Conservation (phyloP, 2,113 vertebrate species). For the Acanthochromis polyacanthus region DNA sequence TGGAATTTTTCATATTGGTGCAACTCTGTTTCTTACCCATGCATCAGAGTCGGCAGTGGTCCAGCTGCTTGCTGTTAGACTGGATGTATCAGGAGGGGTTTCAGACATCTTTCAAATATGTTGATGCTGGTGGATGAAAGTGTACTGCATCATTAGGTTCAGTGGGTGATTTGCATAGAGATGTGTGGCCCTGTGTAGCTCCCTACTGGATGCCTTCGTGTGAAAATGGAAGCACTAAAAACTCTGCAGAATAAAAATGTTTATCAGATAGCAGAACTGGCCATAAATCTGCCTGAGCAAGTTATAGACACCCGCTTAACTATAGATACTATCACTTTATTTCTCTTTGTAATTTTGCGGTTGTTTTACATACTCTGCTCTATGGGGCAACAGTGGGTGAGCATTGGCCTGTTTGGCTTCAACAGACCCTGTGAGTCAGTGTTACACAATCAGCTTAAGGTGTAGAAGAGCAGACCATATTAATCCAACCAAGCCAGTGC, state of each 20-base stretch:
- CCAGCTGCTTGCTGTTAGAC: not conserved
- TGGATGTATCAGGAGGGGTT: not conserved
- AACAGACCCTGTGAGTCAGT: constrained; percentile 14
- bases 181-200: not conserved
- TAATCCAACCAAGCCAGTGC: constrained; percentile 26
- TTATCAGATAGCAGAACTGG: not conserved
- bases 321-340: not conserved
- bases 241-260: not conserved
- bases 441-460: constrained; percentile 43
- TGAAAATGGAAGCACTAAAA: no score
- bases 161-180: constrained; percentile 4
- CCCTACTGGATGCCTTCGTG: no score
- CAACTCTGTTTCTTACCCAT: not conserved
- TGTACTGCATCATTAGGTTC: not conserved
- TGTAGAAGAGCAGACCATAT: constrained; percentile 42
- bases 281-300: not conserved
- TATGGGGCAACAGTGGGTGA: not conserved
- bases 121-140: not conserved
- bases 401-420: not conserved
- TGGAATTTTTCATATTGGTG: constrained; percentile 43
- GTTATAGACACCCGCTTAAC: not conserved
- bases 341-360: not conserved
- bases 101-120: not conserved
- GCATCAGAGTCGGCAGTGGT: not conserved
- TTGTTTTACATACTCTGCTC: not conserved